phyloP scores from a whole-genome alignment of 2,797 vertebrate species.

The Pteronotus mesoamericanus region DNA sequence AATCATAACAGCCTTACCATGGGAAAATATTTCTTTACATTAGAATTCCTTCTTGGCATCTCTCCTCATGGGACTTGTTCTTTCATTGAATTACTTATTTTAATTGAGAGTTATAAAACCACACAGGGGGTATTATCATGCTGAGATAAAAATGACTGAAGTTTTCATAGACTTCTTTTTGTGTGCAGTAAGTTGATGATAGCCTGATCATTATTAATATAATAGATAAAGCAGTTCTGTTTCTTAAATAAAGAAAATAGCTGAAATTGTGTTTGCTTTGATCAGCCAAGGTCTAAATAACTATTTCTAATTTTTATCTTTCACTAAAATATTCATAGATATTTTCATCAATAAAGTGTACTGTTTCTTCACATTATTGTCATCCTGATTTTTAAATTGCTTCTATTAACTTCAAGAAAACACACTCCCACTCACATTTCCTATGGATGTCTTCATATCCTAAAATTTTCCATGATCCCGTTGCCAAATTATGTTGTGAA shows the following conservation, averaged over 20 bases:
- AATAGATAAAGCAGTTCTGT: conserved; percentile 52
- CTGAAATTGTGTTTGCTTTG: conserved; percentile 66
- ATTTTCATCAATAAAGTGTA: conserved; percentile 54
- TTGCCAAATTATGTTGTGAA: conserved; percentile 64
- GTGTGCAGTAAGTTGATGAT: conserved; percentile 64
- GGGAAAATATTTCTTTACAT: conserved; percentile 50
- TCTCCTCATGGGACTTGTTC: conserved; percentile 62
- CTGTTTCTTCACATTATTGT: conserved; percentile 65
- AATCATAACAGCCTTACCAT: background rate
- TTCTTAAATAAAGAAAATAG: conserved; percentile 71
- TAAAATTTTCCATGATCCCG: conserved; percentile 73
- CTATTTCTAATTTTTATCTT: conserved; percentile 63
- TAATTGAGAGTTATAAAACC: conserved; percentile 81
- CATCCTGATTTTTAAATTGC: conserved; percentile 66
- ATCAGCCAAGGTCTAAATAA: conserved; percentile 55
- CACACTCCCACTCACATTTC: conserved; percentile 68
- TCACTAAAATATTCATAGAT: conserved; percentile 64
- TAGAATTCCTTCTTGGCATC: conserved; percentile 54
- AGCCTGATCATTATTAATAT: conserved; percentile 67
- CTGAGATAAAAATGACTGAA: conserved; percentile 72
- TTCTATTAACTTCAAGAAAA: conserved; percentile 76
- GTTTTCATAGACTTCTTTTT: conserved; percentile 65
- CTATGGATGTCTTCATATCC: conserved; percentile 68
- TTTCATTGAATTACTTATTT: conserved; percentile 77
- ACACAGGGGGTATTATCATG: conserved; percentile 61